Conservation (phyloP, 2,888 invertebrate species). For the Anarsia innoxiella region DNA sequence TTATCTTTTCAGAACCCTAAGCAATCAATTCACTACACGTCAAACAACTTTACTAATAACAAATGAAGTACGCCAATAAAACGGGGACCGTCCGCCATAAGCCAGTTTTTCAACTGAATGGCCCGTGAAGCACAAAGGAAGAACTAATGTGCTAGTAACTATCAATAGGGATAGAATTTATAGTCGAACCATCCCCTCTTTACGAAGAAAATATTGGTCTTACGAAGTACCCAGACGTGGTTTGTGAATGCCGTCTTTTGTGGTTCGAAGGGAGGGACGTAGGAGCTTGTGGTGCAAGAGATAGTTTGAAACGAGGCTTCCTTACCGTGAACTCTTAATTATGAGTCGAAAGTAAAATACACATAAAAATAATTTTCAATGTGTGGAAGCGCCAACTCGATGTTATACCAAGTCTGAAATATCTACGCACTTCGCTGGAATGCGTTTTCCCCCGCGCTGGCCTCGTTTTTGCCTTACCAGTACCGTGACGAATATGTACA, state of each 20-base stretch:
- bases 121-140: conserved; percentile 54
- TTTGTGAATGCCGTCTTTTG: conserved; percentile 59
- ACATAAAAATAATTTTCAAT: not conserved
- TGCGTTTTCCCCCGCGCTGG: too few species aligned
- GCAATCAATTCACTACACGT: too few species aligned
- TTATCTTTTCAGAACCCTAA: too few species aligned
- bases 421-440: too few species aligned
- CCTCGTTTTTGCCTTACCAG: too few species aligned
- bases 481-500: too few species aligned
- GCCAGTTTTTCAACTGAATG: conserved; percentile 61
- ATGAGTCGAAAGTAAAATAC: not conserved
- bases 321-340: not conserved
- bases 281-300: not conserved
- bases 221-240: conserved; percentile 68
- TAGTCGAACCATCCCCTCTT: conserved; percentile 57
- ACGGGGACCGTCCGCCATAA: too few species aligned
- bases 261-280: conserved; percentile 30
- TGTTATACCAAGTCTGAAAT: too few species aligned
- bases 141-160: conserved; percentile 69
- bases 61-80: too few species aligned
- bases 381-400: not conserved
- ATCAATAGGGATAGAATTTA: conserved; percentile 69
- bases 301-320: too few species aligned
- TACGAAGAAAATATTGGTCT: conserved; percentile 70
- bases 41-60: too few species aligned